Conservation (phyloP, 2,113 vertebrate genomes). For the Pholis gunnellus region DNA sequence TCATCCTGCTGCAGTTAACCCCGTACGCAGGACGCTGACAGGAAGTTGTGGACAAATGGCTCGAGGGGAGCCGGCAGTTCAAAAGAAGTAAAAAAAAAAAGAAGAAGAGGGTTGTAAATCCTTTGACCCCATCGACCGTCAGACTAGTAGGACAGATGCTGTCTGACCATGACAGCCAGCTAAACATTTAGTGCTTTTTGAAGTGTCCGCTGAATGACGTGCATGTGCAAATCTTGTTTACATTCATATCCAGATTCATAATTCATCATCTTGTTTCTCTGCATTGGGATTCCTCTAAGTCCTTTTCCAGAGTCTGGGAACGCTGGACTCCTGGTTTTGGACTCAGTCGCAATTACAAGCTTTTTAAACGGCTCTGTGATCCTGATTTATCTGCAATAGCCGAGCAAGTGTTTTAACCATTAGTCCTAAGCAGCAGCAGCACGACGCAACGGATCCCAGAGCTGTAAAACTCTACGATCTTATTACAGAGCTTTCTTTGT, state of each 20-base stretch:
- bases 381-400: conserved; percentile 75
- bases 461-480: conserved; percentile 46
- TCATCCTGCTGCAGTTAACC: conserved; percentile 42
- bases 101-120: conserved; percentile 56
- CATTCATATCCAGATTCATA: conserved; percentile 42
- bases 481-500: not conserved
- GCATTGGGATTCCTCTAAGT: conserved; percentile 58
- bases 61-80: conserved; percentile 51
- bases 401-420: conserved; percentile 73
- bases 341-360: conserved; percentile 74
- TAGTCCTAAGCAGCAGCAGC: conserved; percentile 38
- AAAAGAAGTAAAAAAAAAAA: conserved; percentile 43
- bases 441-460: conserved; percentile 13
- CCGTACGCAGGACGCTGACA: not conserved
- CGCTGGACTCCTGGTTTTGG: conserved; percentile 64
- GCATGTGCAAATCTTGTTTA: conserved; percentile 30
- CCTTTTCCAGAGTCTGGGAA: conserved; percentile 72
- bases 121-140: conserved; percentile 50
- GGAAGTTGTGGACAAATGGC: conserved; percentile 55
- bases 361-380: conserved; percentile 62
- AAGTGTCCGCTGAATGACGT: conserved; percentile 30
- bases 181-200: conserved; percentile 40
- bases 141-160: conserved; percentile 63
- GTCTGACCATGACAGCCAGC: conserved; percentile 38
- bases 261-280: conserved; percentile 53